Conservation (phyloP, 2,113 vertebrate genomes). For the Ia io region DNA sequence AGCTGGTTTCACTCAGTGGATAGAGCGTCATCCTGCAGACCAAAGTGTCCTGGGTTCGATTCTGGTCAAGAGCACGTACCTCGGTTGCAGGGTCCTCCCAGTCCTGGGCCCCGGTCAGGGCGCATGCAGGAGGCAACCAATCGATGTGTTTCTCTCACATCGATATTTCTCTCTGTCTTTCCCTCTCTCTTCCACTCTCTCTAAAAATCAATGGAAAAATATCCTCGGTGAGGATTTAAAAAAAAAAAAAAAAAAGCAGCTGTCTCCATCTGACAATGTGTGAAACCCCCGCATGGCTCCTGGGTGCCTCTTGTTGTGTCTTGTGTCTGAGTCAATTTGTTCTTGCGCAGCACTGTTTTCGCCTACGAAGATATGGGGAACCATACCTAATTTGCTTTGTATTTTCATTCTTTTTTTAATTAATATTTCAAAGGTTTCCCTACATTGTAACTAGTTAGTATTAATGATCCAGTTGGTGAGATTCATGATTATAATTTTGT, state of each 20-base stretch:
- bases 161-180: no score
- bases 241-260: slow-evolving; percentile 51
- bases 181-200: no score
- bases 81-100: no score
- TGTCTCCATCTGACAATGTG: background rate
- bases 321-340: slow-evolving; percentile 47
- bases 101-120: no score
- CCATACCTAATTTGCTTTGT: slow-evolving; percentile 39
- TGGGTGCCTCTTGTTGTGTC: slow-evolving; percentile 22
- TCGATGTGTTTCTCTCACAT: no score
- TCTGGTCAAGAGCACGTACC: no score
- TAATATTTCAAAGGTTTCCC: slow-evolving; percentile 29
- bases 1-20: no score
- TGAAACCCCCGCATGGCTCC: slow-evolving; percentile 1
- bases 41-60: no score
- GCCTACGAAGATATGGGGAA: slow-evolving; percentile 23
- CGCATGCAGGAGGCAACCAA: no score
- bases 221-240: no score
- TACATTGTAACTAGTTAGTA: background rate
- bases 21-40: no score
- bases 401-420: slow-evolving; percentile 43
- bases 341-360: slow-evolving; percentile 28
- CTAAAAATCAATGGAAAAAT: no score
- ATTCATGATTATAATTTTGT: slow-evolving; percentile 10
- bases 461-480: slow-evolving; percentile 20